Percentiles rank a stretch among this genome's conserved stretches.
Evolutionary conservation across 2,113 vertebrate genomes (phyloP).

Genomic region (Caracal caracal): DNA sequence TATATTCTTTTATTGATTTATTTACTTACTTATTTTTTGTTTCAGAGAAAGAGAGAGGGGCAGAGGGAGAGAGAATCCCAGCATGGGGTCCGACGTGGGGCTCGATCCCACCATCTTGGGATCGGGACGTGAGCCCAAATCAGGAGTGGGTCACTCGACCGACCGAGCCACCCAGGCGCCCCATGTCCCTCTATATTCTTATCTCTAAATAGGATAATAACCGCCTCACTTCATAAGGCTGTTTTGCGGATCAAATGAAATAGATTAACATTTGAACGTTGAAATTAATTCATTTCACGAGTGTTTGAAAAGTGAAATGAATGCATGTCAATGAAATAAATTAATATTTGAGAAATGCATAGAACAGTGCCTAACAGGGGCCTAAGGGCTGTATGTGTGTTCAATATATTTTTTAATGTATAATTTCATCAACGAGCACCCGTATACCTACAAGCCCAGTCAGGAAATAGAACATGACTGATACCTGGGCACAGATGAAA

Average conservation of each 20-base stretch:
- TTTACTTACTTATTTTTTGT: too few relatives aligned
- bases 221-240: neutral
- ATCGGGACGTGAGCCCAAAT: too few relatives aligned
- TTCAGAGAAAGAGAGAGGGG: too few relatives aligned
- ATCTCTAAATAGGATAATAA: neutral
- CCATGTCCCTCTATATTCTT: neutral
- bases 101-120: too few relatives aligned
- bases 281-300: constrained; percentile 4
- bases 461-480: neutral
- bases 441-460: neutral
- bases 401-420: constrained; percentile 4
- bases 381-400: neutral
- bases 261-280: neutral
- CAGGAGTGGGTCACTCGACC: too few relatives aligned
- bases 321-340: neutral
- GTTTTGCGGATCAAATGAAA: neutral
- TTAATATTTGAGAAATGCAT: constrained; percentile 3
- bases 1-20: neutral
- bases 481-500: neutral
- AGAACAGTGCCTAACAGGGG: neutral
- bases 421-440: neutral
- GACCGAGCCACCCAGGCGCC: too few relatives aligned
- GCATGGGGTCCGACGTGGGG: too few relatives aligned
- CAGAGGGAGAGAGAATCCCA: too few relatives aligned
- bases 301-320: neutral